phyloP scores from a whole-genome alignment of 2,888 invertebrate genomes.

The Icerya purchasi region DNA sequence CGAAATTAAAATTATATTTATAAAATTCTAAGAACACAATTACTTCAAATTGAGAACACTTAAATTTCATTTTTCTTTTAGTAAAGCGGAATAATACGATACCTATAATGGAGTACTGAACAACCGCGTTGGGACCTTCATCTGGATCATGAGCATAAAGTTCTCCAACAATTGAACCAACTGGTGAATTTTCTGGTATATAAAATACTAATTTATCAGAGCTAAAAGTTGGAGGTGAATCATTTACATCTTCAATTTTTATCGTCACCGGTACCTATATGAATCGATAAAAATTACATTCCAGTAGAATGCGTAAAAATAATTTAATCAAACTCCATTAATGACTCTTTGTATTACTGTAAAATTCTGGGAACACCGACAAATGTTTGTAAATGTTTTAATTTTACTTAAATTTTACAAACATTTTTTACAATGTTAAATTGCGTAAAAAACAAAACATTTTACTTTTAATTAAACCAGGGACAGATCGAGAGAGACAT shows the following conservation, averaged over 20 bases:
- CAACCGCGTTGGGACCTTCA: conserved; percentile 71
- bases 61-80: not conserved
- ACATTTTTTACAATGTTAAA: too few species aligned
- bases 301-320: too few species aligned
- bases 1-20: not conserved
- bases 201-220: conserved; percentile 71
- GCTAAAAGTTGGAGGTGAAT: conserved; percentile 73
- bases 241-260: conserved; percentile 69
- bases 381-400: too few species aligned
- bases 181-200: conserved; percentile 87
- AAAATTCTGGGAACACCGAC: too few species aligned
- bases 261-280: conserved; percentile 48
- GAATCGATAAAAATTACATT: not conserved
- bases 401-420: not conserved
- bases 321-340: too few species aligned
- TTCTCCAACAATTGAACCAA: conserved; percentile 80
- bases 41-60: too few species aligned
- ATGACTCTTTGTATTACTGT: too few species aligned
- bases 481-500: too few species aligned
- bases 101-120: conserved; percentile 86
- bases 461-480: too few species aligned
- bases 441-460: too few species aligned
- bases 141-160: conserved; percentile 80
- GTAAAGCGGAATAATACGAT: not conserved
- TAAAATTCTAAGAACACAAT: not conserved